Conservation (phyloP, 30 jellyfish, hydroid and myxozoan genomes). For the Turritopsis rubra region DNA sequence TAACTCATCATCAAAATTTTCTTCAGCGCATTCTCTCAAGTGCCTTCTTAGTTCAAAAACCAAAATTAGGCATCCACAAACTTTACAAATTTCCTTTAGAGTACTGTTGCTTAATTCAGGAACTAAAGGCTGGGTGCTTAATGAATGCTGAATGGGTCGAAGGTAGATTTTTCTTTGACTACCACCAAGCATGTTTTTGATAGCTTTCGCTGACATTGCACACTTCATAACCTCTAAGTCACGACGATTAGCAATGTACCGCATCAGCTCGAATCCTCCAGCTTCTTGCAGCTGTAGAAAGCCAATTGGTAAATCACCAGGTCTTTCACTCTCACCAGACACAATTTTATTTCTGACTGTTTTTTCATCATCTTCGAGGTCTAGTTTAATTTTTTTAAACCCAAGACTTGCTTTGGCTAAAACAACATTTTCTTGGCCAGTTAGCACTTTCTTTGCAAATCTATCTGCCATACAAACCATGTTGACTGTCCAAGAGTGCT, state of each 20-base stretch:
- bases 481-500: conserved; percentile 28
- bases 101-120: conserved; percentile 12
- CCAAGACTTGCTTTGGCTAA: conserved; percentile 38
- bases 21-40: conserved; percentile 1
- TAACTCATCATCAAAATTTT: background rate
- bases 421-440: conserved; percentile 27
- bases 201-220: conserved; percentile 31
- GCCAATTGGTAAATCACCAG: conserved; percentile 15
- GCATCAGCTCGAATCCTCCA: conserved; percentile 40
- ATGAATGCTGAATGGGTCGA: conserved; percentile 32
- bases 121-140: background rate
- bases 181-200: conserved; percentile 44
- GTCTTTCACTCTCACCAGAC: conserved; percentile 24
- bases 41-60: background rate
- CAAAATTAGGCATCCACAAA: conserved; percentile 12
- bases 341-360: conserved; percentile 22
- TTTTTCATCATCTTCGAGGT: conserved; percentile 26
- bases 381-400: conserved; percentile 29
- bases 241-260: conserved; percentile 34
- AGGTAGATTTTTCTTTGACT: conserved; percentile 28
- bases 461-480: conserved; percentile 24
- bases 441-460: conserved; percentile 33
- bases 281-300: conserved; percentile 40
- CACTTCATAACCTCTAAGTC: conserved; percentile 33
- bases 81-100: conserved; percentile 28